A percentile compares a stretch with the other conserved stretches of the same genome.
phyloP scores from a whole-genome alignment of 2,888 invertebrate genomes.

The Dasysyrphus albostriatus region DNA sequence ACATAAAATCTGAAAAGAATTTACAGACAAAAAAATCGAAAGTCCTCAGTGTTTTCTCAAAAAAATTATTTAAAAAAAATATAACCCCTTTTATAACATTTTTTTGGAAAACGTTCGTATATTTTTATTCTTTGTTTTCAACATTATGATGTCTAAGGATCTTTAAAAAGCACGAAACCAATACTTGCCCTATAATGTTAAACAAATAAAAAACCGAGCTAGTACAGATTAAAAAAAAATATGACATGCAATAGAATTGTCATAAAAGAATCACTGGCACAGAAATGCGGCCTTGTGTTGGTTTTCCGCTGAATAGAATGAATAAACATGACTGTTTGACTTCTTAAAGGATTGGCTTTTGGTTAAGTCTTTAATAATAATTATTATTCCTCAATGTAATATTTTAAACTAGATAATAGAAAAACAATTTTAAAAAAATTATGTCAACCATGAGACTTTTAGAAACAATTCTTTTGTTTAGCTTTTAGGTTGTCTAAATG shows the following conservation, averaged over 20 bases:
- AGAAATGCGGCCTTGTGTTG: constrained; percentile 72
- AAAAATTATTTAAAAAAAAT: too few species aligned
- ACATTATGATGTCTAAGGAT: too few species aligned
- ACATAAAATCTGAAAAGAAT: too few species aligned
- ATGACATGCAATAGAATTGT: constrained; percentile 44
- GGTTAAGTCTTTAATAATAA: constrained; percentile 35
- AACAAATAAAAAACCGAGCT: neutral
- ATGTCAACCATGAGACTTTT: constrained; percentile 18
- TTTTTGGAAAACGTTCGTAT: too few species aligned
- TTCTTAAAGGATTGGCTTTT: constrained; percentile 55
- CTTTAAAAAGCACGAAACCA: neutral
- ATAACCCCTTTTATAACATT: too few species aligned
- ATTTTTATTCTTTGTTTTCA: too few species aligned
- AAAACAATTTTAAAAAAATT: constrained; percentile 22
- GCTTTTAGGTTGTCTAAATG: constrained; percentile 25
- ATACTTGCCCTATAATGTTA: neutral
- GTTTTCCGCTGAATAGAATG: constrained; percentile 48
- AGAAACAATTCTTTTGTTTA: constrained; percentile 11
- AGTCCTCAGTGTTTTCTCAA: too few species aligned
- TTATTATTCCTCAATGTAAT: constrained; percentile 38
- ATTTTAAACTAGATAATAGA: constrained; percentile 4
- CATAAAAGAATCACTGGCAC: constrained; percentile 64
- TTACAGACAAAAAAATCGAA: too few species aligned
- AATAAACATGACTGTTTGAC: constrained; percentile 40
- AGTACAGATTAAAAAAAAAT: constrained; percentile 35